Conservation (phyloP, 1,140 invertebrate genomes). For the Hycleus phaleratus region DNA sequence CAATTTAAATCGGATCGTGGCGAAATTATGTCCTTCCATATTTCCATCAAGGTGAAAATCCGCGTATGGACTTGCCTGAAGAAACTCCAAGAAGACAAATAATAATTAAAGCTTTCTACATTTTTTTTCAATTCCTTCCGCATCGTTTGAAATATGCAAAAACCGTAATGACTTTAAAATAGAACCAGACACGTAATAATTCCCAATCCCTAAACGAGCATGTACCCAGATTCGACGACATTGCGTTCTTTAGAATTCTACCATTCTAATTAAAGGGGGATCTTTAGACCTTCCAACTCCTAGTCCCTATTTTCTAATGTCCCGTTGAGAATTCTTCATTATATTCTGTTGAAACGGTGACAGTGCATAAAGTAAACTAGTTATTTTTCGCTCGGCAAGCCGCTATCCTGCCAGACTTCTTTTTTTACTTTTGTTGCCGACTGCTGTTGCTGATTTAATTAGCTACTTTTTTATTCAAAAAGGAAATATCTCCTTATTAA, state of each 20-base stretch:
- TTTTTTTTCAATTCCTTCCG: background rate
- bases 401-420: too few relatives aligned
- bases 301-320: conserved; percentile 7
- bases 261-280: conserved; percentile 13
- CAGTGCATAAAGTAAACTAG: conserved; percentile 20
- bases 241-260: background rate
- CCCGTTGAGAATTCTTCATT: conserved; percentile 19
- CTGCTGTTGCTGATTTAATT: conserved; percentile 16
- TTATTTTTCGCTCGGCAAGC: conserved; percentile 15
- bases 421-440: background rate
- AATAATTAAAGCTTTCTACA: background rate
- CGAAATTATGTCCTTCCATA: too few relatives aligned
- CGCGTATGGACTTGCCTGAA: too few relatives aligned
- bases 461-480: conserved; percentile 13
- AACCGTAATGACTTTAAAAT: background rate
- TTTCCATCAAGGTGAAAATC: too few relatives aligned
- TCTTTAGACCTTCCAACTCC: background rate
- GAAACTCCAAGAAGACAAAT: too few relatives aligned
- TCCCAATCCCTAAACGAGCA: background rate
- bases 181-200: background rate
- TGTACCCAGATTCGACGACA: background rate
- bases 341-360: conserved; percentile 12
- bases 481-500: conserved; percentile 14
- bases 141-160: background rate
- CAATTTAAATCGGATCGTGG: conserved; percentile 1